Base-by-base conservation (phyloP, 2,113 vertebrate species). In the Acinonyx jubatus region DNA sequence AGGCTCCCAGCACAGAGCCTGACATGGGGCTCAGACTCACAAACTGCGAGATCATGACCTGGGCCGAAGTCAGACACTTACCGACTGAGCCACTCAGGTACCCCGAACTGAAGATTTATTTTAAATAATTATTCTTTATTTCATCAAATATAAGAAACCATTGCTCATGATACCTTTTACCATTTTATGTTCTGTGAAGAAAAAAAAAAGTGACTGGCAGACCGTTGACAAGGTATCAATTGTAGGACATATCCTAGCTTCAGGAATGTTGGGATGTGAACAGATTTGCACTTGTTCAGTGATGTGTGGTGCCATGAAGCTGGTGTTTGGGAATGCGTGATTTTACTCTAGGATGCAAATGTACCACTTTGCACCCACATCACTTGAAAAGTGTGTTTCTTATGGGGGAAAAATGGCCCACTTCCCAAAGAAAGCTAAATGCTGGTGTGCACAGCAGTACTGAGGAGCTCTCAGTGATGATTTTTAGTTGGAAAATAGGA, bases 401-500 rank as follows among this genome's bases (percentile, higher is more conserved):
- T 41, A 45, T 31, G 3, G 84, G 14, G 57, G 10, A 36, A 2
- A 33, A n/a, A 74, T 33, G n/a, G 63, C 48, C 25, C 10, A 29
- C 33, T 93, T 96, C 41, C 55, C 92, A 88, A 63, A 66, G 69
- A 80, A 48, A 65, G n/a, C 50, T 83, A 73, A 85, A 52, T 38
- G 36, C 33, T 57, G 4, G 12, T 90, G 4, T 92, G 55, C 9
- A 69, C 31, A 55, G 50, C 36, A 81, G 48, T 94, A 50, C 55
- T 38, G 74, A 74, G 84, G 27, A 87, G 33, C 33, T 97, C 36
- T 57, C 33, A 87, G 38, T 85, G 78, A 41, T 38, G n/a, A 31
- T 81, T 96, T 95, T 93, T 88, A 71, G 69, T 80, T 88, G 57
- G 61, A 83, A 93, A 82, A 61, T 85, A 79, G 41, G 61, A 21